A percentile compares a stretch with the other conserved stretches of the same genome.
These are phyloP conservation scores for Drosophila stalkeri DNA, from an alignment of 2,888 invertebrate species.

Conservation along the genomic window DNA sequence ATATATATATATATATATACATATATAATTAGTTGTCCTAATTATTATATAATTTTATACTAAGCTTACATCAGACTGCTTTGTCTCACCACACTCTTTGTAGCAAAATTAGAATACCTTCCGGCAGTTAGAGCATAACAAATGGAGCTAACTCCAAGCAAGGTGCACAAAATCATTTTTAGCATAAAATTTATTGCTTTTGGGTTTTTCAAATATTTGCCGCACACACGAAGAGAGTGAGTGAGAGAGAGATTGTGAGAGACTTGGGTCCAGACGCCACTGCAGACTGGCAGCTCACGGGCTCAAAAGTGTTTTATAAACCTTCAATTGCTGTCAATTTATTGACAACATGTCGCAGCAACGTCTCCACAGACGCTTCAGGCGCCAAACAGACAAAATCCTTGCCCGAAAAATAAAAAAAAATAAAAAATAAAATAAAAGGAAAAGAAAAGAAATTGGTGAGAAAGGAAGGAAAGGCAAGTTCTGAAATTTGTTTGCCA, in stretches of 20 bases:
- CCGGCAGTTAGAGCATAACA: conserved; percentile 25
- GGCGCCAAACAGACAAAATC: conserved; percentile 52
- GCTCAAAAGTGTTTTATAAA: conserved; percentile 77
- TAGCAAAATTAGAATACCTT: neutral
- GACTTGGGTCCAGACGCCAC: conserved; percentile 20
- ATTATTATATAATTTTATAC: too few relatives aligned
- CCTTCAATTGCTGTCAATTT: conserved; percentile 82
- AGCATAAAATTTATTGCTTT: conserved; percentile 77
- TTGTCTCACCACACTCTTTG: neutral
- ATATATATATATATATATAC: too few relatives aligned
- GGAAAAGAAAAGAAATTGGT: conserved; percentile 7
- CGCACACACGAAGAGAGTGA: conserved; percentile 49
- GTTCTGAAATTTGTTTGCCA: conserved; percentile 70
- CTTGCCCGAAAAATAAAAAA: conserved; percentile 18
- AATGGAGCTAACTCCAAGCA: conserved; percentile 36
- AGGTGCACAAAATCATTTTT: conserved; percentile 76
- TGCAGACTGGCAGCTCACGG: conserved; percentile 22
- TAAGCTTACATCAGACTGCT: too few relatives aligned
- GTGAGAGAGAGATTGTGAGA: conserved; percentile 7
- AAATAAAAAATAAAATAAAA: conserved; percentile 10
- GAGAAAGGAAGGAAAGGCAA: conserved; percentile 45
- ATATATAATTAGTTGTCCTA: too few relatives aligned
- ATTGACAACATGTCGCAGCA: conserved; percentile 77
- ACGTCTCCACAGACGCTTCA: conserved; percentile 53
- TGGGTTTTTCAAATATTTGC: conserved; percentile 50